Percentiles rank a stretch among this genome's conserved stretches.
Conservation (phyloP, 2,113 vertebrate genomes). For the Phyllostomus discolor region DNA sequence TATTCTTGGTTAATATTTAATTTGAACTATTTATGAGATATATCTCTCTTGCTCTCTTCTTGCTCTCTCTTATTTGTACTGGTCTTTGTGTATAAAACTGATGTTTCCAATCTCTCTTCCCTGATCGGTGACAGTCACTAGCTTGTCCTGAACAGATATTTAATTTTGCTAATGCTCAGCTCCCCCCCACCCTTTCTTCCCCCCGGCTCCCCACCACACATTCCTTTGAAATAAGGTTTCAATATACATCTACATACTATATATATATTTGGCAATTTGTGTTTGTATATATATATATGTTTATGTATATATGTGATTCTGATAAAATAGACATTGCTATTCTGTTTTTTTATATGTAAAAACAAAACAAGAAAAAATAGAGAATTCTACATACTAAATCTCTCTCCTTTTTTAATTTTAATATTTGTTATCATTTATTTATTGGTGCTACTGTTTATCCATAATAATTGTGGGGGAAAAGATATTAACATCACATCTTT, state of each 20-base stretch:
- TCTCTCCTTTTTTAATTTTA: constrained; percentile 88
- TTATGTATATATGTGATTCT: constrained; percentile 89
- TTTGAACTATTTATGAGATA: constrained; percentile 87
- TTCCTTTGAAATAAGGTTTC: constrained; percentile 86
- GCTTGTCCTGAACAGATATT: constrained; percentile 84
- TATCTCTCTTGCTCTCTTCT: constrained; percentile 66
- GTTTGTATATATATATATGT: constrained; percentile 78
- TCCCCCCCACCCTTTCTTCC: constrained; percentile 42
- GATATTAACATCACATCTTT: constrained; percentile 87
- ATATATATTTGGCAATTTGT: constrained; percentile 87
- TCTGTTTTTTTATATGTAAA: constrained; percentile 88
- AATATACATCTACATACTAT: constrained; percentile 88
- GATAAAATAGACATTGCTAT: constrained; percentile 86
- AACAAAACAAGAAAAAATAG: constrained; percentile 84
- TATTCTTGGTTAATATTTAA: constrained; percentile 90
- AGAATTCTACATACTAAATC: constrained; percentile 87
- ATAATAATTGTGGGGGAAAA: constrained; percentile 87
- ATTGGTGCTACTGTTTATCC: constrained; percentile 91
- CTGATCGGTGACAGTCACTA: constrained; percentile 83
- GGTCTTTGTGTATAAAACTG: constrained; percentile 80
- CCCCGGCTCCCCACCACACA: constrained; percentile 79
- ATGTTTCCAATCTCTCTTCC: constrained; percentile 79
- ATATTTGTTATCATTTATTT: constrained; percentile 91
- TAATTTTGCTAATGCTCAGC: constrained; percentile 85
- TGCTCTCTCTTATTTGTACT: constrained; percentile 75